Conservation (phyloP, 2,113 vertebrate genomes). For the Octodon degus region DNA sequence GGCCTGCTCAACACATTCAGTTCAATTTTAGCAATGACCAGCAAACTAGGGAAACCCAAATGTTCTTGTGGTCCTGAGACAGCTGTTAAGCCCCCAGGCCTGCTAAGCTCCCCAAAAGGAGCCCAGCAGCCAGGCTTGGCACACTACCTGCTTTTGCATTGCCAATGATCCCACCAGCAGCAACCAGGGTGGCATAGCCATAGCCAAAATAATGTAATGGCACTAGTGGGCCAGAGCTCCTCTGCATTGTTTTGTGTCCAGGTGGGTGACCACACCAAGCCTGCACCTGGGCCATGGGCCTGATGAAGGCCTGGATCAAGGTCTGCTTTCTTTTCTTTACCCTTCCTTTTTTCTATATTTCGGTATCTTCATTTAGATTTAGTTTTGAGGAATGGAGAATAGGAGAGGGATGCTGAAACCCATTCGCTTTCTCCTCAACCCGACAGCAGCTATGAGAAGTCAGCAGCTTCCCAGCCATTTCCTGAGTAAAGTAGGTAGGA, state of each 20-base stretch:
- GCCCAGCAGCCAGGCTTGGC: constrained; percentile 94
- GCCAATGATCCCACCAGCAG: too few species aligned
- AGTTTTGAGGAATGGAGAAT: neutral
- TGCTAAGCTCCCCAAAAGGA: constrained; percentile 94
- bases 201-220: too few species aligned
- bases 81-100: constrained; percentile 96
- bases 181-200: too few species aligned
- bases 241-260: too few species aligned
- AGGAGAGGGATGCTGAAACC: neutral
- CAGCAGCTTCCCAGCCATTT: neutral
- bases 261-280: too few species aligned
- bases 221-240: too few species aligned
- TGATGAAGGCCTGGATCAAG: too few species aligned
- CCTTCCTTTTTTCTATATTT: neutral
- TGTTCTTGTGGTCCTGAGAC: constrained; percentile 92
- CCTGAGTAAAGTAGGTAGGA: neutral
- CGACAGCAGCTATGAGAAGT: neutral
- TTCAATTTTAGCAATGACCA: too few species aligned
- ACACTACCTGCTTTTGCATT: constrained; percentile 90
- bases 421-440: neutral
- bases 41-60: constrained; percentile 94
- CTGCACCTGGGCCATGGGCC: too few species aligned
- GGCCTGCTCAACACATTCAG: too few species aligned
- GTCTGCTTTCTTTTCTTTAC: neutral
- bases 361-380: neutral